A percentile compares a stretch with the other conserved stretches of the same genome.
Evolutionary conservation across 2,888 invertebrate genomes (phyloP).

Genomic region (Subacronicta megacephala): DNA sequence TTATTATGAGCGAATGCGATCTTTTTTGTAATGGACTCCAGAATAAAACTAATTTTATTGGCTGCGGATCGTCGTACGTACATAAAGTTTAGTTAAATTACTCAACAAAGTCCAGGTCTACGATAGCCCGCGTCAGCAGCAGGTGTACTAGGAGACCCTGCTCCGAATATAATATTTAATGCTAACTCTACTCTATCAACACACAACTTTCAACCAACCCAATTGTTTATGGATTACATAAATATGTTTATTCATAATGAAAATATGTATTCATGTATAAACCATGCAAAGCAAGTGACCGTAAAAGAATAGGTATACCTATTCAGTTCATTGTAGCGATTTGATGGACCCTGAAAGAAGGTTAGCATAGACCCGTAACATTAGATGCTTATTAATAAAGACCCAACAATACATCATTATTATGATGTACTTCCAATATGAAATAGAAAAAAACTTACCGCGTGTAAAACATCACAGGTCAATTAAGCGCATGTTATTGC

Average conservation of each 20-base stretch:
- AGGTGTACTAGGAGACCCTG: conserved; percentile 63
- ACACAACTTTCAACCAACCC: conserved; percentile 47
- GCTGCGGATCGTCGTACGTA: conserved; percentile 69
- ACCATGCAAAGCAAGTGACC: conserved; percentile 40
- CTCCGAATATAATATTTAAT: conserved; percentile 64
- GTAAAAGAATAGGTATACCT: conserved; percentile 54
- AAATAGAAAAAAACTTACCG: conserved; percentile 14
- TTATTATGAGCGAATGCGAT: conserved; percentile 55
- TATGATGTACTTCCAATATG: conserved; percentile 5
- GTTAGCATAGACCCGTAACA: conserved; percentile 14
- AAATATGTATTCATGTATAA: conserved; percentile 27
- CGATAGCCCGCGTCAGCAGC: conserved; percentile 69
- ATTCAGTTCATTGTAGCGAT: conserved; percentile 53
- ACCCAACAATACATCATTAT: conserved; percentile 13
- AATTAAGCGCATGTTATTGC: conserved; percentile 14
- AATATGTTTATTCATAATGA: conserved; percentile 18
- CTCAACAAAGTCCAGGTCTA: conserved; percentile 63
- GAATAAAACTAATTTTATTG: conserved; percentile 57
- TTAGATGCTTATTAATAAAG: conserved; percentile 21
- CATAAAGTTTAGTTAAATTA: conserved; percentile 67
- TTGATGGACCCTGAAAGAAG: conserved; percentile 47
- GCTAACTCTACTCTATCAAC: conserved; percentile 60
- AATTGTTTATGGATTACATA: conserved; percentile 27
- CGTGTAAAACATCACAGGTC: conserved; percentile 12
- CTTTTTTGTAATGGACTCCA: conserved; percentile 52